A percentile compares a stretch with the other conserved stretches of the same genome.
These are phyloP conservation scores for Heteromormyrus szaboi DNA, from an alignment of 2,797 vertebrate species.

Conservation along the genomic window DNA sequence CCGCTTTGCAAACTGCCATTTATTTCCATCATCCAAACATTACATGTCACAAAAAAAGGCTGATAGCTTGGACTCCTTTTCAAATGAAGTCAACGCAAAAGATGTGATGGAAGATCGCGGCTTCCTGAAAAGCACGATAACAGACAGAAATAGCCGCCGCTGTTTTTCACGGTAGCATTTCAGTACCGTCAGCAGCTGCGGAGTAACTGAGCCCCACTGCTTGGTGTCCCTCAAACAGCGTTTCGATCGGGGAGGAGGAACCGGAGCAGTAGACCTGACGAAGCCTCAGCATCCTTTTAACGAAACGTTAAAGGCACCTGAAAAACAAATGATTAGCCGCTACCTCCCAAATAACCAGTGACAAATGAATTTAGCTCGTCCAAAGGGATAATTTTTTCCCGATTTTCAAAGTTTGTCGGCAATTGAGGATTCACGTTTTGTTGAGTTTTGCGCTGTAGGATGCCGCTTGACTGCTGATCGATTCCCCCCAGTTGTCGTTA, in stretches of 20 bases:
- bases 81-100: neutral
- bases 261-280: neutral
- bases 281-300: neutral
- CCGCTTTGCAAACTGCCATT: neutral
- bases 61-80: neutral
- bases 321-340: neutral
- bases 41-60: neutral
- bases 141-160: neutral
- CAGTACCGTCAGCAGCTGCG: constrained; percentile 1
- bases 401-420: neutral
- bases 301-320: neutral
- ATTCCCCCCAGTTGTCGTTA: neutral
- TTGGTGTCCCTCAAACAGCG: constrained; percentile 44
- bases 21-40: neutral
- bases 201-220: neutral
- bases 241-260: constrained; percentile 19
- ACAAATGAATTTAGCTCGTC: neutral
- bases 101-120: neutral
- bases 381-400: neutral
- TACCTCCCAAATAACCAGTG: neutral
- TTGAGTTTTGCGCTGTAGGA: neutral
- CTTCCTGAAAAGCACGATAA: neutral
- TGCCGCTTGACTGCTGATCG: neutral
- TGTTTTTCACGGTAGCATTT: constrained; percentile 1
- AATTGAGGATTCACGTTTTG: neutral